Conservation (phyloP, 2,797 vertebrate genomes). For the Clarias fuscus region DNA sequence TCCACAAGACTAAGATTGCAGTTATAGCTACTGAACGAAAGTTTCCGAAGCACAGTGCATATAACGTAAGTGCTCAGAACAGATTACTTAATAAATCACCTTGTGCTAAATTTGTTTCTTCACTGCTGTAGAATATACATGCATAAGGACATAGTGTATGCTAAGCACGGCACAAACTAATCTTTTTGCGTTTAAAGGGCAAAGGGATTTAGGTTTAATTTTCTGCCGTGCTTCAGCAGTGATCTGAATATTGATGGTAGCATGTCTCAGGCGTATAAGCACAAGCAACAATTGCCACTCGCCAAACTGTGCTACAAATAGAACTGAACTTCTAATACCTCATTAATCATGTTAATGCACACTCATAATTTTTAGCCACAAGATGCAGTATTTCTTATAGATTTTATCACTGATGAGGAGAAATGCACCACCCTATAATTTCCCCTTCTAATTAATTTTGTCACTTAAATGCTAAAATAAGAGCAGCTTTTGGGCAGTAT, state of each 20-base stretch:
- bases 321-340: constrained; percentile 20
- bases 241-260: constrained; percentile 54
- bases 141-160: constrained; percentile 38
- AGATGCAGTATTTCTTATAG: background rate
- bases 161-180: constrained; percentile 49
- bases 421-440: background rate
- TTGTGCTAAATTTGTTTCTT: constrained; percentile 23
- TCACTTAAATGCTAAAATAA: too few species aligned
- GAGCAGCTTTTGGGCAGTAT: too few species aligned
- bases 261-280: constrained; percentile 26
- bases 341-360: constrained; percentile 48
- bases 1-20: background rate
- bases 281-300: constrained; percentile 39
- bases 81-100: constrained; percentile 2
- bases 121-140: constrained; percentile 34
- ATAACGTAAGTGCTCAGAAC: background rate
- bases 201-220: constrained; percentile 60
- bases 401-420: background rate
- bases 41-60: background rate
- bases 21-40: background rate
- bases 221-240: constrained; percentile 49
- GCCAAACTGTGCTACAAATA: constrained; percentile 37
- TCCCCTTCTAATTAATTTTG: background rate
- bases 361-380: constrained; percentile 36
- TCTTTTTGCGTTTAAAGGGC: constrained; percentile 57